Base-by-base conservation (phyloP, 2,113 vertebrate genomes). In the Uria aalge region DNA sequence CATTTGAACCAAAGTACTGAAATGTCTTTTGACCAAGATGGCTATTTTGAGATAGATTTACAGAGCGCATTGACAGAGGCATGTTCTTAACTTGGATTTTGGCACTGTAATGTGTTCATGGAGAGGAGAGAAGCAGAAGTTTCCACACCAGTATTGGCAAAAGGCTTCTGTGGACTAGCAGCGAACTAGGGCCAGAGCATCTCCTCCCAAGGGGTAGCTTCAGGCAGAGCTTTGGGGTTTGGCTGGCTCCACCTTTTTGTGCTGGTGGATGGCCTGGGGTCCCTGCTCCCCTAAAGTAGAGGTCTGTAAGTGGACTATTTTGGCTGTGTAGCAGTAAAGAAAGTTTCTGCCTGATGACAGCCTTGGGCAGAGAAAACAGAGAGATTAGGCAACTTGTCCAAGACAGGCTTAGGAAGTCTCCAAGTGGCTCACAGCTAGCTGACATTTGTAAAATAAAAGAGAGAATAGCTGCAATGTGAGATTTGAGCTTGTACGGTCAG, bases 11-110 rank as follows among this genome's bases (percentile, higher is more conserved):
- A 64, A 97, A 96, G n/a, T 50, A 86, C 57, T 92, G 93, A 95
- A 96, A 95, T 81, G 32, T 94, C 86, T 93, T 96, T 96, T 95
- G 66, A 97, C 92, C 88, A 92, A 87, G 71, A 82, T 60, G 83
- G 90, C 84, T 90, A 78, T 92, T 96, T 86, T 92, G 78, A 96
- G 85, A 85, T 68, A 88, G 85, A 94, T 97, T 96, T 85, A 88
- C 56, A 74, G 77, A 90, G 45, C 48, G 40, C 80, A 90, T 59
- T 83, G 75, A 74, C 66, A 82, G n/a, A 92, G 12, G 64, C 78
- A 63, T 87, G 89, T 50, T 83, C 83, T 67, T 62, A 90, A 92
- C 88, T 91, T 71, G 48, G 24, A 30, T 74, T 92, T 91, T 95
- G 75, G 92, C 93, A 88, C 72, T 66, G 30, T 29, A 92, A 26